Conservation (phyloP, 2,113 vertebrate genomes). For the Platysteira castanea region DNA sequence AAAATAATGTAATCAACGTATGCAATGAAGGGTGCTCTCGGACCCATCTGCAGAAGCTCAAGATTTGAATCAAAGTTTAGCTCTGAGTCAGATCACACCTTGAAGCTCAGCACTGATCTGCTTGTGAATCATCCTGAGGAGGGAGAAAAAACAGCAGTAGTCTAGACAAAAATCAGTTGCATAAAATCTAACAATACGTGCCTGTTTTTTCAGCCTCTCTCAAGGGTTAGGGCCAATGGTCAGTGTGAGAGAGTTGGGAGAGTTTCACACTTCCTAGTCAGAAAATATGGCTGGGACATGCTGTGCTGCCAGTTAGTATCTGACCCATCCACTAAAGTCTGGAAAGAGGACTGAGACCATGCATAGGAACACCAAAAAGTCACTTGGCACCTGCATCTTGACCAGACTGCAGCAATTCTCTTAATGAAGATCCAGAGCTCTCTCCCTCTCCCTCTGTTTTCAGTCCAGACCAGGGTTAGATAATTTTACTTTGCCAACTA, state of each 20-base stretch:
- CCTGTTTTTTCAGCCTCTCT: neutral
- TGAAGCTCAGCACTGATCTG: neutral
- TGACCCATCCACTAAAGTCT: neutral
- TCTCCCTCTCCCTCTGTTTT: neutral
- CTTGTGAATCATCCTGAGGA: neutral
- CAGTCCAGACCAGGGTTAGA: neutral
- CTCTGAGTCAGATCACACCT: conserved; percentile 33
- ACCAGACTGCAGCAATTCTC: neutral
- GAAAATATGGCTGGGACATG: neutral
- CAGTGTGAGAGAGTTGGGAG: neutral
- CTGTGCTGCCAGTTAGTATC: neutral
- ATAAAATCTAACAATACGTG: conserved; percentile 6
- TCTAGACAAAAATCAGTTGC: neutral
- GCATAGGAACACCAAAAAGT: neutral
- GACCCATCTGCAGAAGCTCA: neutral
- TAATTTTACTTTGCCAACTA: neutral
- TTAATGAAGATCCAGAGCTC: neutral
- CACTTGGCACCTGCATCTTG: neutral
- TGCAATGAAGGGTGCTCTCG: neutral
- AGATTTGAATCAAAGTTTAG: neutral
- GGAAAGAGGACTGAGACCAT: neutral
- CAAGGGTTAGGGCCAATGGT: neutral
- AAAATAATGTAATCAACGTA: neutral
- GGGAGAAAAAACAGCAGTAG: neutral
- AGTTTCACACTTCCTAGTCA: neutral